These are phyloP conservation scores for Stegodyphus mimosarum DNA, from an alignment of 1,140 invertebrate species.

Conservation along the genomic window DNA sequence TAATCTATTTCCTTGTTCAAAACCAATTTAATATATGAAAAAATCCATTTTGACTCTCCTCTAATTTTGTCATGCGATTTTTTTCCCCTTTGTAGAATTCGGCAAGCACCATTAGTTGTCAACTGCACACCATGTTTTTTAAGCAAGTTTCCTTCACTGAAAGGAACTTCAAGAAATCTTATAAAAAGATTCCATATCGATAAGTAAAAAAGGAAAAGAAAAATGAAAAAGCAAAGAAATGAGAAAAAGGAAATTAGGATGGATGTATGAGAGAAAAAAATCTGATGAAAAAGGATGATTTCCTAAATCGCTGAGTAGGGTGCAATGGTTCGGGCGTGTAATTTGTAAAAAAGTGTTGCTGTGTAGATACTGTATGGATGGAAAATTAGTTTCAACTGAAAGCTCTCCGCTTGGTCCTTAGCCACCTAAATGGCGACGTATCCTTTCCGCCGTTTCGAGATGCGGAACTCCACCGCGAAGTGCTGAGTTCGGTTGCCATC, in stretches of 20 bases:
- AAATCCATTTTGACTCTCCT: conserved; percentile 1
- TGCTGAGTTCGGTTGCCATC: not conserved
- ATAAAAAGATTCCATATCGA: not conserved
- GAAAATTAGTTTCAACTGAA: conserved; percentile 20
- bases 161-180: not conserved
- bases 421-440: conserved; percentile 8
- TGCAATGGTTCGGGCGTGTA: conserved; percentile 10
- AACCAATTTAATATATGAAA: conserved; percentile 6
- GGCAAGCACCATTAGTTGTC: conserved; percentile 1
- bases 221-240: not conserved
- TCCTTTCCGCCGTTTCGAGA: no score
- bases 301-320: conserved; percentile 17
- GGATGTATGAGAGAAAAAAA: conserved; percentile 9
- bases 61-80: not conserved
- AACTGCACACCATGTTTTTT: not conserved
- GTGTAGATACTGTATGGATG: not conserved
- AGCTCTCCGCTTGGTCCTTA: not conserved
- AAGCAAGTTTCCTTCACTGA: not conserved
- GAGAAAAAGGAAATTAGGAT: conserved; percentile 18
- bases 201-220: not conserved
- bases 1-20: not conserved
- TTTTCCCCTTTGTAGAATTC: not conserved
- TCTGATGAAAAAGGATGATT: conserved; percentile 10
- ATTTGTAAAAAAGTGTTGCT: conserved; percentile 25
- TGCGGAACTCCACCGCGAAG: not conserved